Conservation (phyloP, 2,797 vertebrate genomes). For the Zonotrichia albicollis region DNA sequence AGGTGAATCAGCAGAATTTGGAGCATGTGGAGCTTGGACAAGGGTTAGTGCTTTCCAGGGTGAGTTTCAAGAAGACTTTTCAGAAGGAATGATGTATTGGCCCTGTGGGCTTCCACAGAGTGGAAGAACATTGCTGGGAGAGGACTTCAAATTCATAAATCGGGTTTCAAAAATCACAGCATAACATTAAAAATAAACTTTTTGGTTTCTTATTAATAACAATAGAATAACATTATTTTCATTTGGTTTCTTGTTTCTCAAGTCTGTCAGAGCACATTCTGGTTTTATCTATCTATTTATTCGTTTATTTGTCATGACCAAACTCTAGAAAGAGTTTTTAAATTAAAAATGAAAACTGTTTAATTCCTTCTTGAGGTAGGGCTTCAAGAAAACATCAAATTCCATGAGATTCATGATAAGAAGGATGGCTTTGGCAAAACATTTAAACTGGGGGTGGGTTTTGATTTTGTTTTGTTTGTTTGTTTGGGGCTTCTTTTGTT, state of each 20-base stretch:
- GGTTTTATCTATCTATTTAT: neutral
- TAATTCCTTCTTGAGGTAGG: neutral
- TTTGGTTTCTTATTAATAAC: neutral
- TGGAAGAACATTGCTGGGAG: neutral
- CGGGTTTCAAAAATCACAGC: fast-evolving
- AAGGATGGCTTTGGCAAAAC: neutral
- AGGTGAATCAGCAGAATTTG: too few species aligned
- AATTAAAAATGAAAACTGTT: neutral
- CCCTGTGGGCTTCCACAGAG: neutral
- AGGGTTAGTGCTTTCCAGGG: neutral
- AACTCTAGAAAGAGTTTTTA: neutral
- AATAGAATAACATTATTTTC: neutral
- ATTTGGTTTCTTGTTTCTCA: neutral
- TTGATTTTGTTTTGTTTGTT: neutral
- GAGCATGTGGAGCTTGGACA: neutral
- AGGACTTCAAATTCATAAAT: neutral
- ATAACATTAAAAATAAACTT: neutral
- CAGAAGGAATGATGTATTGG: fast-evolving
- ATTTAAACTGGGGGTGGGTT: fast-evolving
- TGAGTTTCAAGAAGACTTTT: neutral
- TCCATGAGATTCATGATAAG: neutral
- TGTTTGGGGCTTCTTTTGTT: neutral
- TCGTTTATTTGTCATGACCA: neutral
- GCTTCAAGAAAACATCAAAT: neutral
- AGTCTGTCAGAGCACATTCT: neutral